Evolutionary conservation across 2,888 invertebrate species (phyloP).

Genomic region (Tetragonula carbonaria): DNA sequence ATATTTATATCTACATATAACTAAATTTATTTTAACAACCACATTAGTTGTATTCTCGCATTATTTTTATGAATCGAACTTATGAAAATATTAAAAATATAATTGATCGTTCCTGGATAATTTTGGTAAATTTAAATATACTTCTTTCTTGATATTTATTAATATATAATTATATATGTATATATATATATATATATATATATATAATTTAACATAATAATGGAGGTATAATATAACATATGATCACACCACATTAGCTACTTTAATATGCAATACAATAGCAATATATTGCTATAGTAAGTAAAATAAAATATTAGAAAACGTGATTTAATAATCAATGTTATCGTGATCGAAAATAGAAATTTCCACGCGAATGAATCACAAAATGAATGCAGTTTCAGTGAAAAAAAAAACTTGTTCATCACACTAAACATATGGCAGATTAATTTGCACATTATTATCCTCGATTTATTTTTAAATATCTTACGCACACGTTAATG

Average conservation of each 20-base stretch:
- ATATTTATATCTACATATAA: too few species aligned
- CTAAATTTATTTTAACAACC: too few species aligned
- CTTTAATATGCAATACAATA: background rate
- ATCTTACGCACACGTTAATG: background rate
- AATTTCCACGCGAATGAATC: background rate
- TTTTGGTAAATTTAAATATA: background rate
- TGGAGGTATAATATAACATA: background rate
- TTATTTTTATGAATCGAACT: background rate
- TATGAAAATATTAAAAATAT: background rate
- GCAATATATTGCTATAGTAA: background rate
- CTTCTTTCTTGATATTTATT: background rate
- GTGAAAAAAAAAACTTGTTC: background rate
- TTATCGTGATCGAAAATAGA: background rate
- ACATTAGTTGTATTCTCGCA: too few species aligned
- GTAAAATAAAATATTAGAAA: background rate
- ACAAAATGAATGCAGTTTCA: background rate
- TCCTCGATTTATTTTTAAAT: background rate
- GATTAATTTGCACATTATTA: too few species aligned
- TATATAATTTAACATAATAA: background rate
- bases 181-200: background rate
- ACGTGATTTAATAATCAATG: background rate
- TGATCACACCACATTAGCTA: background rate
- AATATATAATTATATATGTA: too few species aligned
- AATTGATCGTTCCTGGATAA: background rate
- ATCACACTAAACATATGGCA: background rate